Evolutionary conservation across 2,113 vertebrate genomes (phyloP), one percentile per base, ranked within the genome.

Genomic region (Garra rufa): DNA sequence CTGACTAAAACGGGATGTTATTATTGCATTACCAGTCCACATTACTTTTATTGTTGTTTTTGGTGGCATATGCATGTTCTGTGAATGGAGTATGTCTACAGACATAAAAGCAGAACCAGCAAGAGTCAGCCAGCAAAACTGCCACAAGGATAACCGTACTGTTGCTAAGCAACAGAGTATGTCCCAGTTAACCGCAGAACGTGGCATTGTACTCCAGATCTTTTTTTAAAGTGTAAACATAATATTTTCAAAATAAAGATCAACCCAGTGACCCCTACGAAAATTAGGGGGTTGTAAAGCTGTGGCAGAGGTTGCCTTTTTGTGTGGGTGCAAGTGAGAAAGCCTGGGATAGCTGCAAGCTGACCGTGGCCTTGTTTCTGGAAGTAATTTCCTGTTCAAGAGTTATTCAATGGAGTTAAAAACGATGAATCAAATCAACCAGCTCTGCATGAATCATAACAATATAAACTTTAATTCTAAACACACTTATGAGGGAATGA

Each of bases 161-260:
- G 86, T 84, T 84, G 83, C 86, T 55, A 69, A 70, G 77, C 77
- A 76, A 87, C 86, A 46, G 26, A 19, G 26, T 21, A 48, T 30
- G 26, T 61, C 21, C 41, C 48, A 52, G 6, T 41, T 57, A 61
- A 59, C 57, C 1, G 1, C 41, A 70, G 63, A 82, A 34, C 24
- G 24, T 21, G 26, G 26, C 59, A 26, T 28, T 77, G 73, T 52
- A 28, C 24, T 67, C 19, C 73, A 76, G 43, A 46, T 71, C 43
- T 69, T 21, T 41, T 21, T 17, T 28, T 1, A 61, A 48, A 79
- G 17, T 13, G 14, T 55, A 52, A 67, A 44, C 4, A 38, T 41
- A 65, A 80, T 67, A 70, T 75, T 84, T 81, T 69, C 21, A 21
- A 75, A 63, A 73, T 65, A 46, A n/a, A 67, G 19, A n/a, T 14